Conservation (phyloP, 2,888 invertebrate genomes). For the Neoaliturus tenellus region DNA sequence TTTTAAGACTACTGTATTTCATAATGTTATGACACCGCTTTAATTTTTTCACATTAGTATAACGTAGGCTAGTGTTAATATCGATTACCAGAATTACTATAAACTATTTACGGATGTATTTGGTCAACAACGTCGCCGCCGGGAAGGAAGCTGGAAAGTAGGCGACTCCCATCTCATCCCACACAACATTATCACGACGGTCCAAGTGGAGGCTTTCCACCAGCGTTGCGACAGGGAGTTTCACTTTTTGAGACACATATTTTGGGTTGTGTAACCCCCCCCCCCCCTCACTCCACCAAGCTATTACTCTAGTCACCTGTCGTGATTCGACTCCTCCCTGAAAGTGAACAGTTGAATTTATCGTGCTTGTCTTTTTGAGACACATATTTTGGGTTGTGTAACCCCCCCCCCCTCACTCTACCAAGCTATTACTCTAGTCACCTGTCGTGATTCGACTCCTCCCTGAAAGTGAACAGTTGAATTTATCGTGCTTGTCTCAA, state of each 20-base stretch:
- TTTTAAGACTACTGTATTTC: too few species aligned
- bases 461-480: background rate
- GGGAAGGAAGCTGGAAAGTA: background rate
- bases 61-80: too few species aligned
- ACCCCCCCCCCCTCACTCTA: background rate
- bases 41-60: too few species aligned
- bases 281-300: background rate
- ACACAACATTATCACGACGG: background rate
- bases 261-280: background rate
- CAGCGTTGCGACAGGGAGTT: background rate
- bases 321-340: background rate
- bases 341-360: background rate
- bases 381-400: background rate
- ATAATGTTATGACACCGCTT: too few species aligned
- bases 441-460: background rate
- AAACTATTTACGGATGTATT: too few species aligned
- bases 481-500: too few species aligned
- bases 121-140: background rate
- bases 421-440: background rate
- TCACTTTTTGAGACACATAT: constrained; percentile 22
- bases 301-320: background rate
- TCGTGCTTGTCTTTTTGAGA: background rate
- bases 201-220: background rate
- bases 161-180: background rate
- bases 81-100: too few species aligned